These are phyloP conservation scores for Eucera pruinosa DNA, from an alignment of 2,888 invertebrate species.

Conservation along the genomic window DNA sequence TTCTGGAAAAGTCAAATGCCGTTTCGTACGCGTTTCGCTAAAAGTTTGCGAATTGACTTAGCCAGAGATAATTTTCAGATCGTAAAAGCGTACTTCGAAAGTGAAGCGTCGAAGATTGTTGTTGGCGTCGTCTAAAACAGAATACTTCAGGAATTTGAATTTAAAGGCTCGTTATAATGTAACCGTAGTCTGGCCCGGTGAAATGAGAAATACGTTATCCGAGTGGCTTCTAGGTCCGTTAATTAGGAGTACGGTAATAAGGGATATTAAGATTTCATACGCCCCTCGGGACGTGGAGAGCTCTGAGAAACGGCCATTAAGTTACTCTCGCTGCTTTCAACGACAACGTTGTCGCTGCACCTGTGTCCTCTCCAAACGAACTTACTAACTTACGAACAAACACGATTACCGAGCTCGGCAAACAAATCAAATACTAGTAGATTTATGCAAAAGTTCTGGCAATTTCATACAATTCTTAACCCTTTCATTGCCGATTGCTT, in stretches of 20 bases:
- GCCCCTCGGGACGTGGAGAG: conserved; percentile 46
- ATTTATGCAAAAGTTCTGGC: conserved; percentile 1
- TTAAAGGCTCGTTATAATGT: conserved; percentile 60
- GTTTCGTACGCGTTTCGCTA: too few species aligned
- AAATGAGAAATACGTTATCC: conserved; percentile 71
- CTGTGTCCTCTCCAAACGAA: conserved; percentile 43
- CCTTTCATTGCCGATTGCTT: too few species aligned
- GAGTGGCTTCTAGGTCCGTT: conserved; percentile 64
- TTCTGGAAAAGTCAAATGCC: too few species aligned
- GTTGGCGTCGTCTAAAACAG: not conserved
- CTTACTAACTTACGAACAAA: conserved; percentile 32
- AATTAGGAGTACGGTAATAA: conserved; percentile 71
- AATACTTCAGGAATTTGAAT: conserved; percentile 50
- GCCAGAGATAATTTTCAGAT: too few species aligned
- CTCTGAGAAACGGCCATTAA: conserved; percentile 65
- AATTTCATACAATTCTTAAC: not conserved
- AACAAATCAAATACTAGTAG: conserved; percentile 10
- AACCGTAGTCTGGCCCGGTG: conserved; percentile 53
- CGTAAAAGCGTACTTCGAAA: not conserved
- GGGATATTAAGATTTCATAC: conserved; percentile 74
- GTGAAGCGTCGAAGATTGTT: conserved; percentile 4
- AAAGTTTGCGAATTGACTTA: not conserved
- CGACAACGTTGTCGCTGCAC: conserved; percentile 37
- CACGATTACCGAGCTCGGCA: conserved; percentile 11
- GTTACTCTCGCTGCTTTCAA: conserved; percentile 55